phyloP scores from a whole-genome alignment of 2,113 vertebrate species.

The Colistium nudipinnis region DNA sequence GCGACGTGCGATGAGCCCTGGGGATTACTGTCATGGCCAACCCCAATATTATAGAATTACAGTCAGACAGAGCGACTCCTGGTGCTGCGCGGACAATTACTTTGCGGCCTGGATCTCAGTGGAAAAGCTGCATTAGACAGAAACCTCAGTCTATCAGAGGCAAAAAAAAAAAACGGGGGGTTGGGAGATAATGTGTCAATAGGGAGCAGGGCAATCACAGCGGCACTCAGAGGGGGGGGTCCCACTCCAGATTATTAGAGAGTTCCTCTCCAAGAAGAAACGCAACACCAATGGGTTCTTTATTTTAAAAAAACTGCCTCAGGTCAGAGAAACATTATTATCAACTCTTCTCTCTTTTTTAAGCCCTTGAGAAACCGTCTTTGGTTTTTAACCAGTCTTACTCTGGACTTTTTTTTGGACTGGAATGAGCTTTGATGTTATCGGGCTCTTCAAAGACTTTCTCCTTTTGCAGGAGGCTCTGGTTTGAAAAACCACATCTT shows the following conservation, averaged over 20 bases:
- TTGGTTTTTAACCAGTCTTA: neutral
- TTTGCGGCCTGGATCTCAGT: conserved; percentile 69
- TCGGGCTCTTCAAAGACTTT: conserved; percentile 32
- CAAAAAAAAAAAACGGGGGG: conserved; percentile 46
- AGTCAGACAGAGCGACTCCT: conserved; percentile 79
- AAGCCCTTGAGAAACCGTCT: neutral
- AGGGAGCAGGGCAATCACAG: conserved; percentile 42
- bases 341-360: neutral
- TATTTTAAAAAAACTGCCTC: neutral
- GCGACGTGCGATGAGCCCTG: conserved; percentile 43
- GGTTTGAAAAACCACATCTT: conserved; percentile 19
- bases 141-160: conserved; percentile 62
- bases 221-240: conserved; percentile 44
- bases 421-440: neutral
- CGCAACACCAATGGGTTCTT: neutral
- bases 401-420: neutral
- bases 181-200: conserved; percentile 66
- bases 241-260: conserved; percentile 42
- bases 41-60: conserved; percentile 80
- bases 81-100: conserved; percentile 71
- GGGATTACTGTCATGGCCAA: conserved; percentile 75
- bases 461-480: conserved; percentile 11
- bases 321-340: neutral
- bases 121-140: conserved; percentile 66
- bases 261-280: conserved; percentile 57